A percentile compares a stretch with the other conserved stretches of the same genome.
These are phyloP conservation scores for Pegoplata infirma DNA, from an alignment of 2,888 invertebrate species.

Conservation along the genomic window DNA sequence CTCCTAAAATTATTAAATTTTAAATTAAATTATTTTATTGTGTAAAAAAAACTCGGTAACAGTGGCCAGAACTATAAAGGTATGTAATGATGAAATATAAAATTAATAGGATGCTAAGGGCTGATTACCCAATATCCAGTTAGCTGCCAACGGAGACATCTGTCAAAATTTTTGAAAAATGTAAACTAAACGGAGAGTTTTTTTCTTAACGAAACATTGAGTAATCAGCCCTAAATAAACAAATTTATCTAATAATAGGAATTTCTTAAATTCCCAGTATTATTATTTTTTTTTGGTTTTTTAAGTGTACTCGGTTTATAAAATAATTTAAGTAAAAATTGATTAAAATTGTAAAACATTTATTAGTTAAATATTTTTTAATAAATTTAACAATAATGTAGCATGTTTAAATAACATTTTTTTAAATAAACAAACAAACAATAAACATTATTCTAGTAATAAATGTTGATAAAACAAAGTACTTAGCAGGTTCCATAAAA, in stretches of 20 bases:
- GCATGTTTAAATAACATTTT: conserved; percentile 44
- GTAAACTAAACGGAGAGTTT: too few species aligned
- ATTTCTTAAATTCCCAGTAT: neutral
- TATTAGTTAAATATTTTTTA: conserved; percentile 31
- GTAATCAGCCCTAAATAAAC: too few species aligned
- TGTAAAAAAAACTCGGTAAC: neutral
- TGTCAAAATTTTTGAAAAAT: too few species aligned
- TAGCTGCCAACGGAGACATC: too few species aligned
- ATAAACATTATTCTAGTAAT: conserved; percentile 36
- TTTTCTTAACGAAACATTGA: too few species aligned
- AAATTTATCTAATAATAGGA: neutral
- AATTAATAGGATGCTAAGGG: too few species aligned
- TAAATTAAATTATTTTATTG: neutral
- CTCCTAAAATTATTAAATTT: neutral
- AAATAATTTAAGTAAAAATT: conserved; percentile 25
- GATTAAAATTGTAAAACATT: conserved; percentile 32
- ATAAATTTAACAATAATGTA: conserved; percentile 14
- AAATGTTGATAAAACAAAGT: conserved; percentile 47
- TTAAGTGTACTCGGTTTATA: conserved; percentile 4
- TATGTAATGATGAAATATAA: conserved; percentile 14
- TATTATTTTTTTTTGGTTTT: neutral
- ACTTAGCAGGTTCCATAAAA: conserved; percentile 26
- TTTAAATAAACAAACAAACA: conserved; percentile 24
- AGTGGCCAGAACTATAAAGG: conserved; percentile 24
- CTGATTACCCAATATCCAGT: too few species aligned